Evolutionary conservation across 2,113 vertebrate genomes (phyloP), one percentile per base, ranked within the genome.

Genomic region (Fukomys damarensis): DNA sequence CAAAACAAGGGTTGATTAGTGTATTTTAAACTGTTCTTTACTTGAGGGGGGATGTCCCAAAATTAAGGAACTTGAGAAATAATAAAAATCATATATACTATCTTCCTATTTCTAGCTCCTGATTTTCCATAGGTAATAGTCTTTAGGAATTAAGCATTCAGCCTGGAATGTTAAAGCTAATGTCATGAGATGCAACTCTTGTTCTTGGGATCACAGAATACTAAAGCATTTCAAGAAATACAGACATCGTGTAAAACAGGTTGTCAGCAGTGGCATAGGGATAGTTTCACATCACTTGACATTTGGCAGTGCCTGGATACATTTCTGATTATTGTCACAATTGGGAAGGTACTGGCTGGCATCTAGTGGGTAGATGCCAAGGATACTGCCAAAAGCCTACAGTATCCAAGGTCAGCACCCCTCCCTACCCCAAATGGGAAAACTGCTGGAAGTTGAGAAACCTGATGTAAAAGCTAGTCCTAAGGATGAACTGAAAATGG

Each of bases 31-130:
- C 46, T 46, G 52, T 93, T 96, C 66, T 94, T 94, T 82, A 95
- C 63, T 38, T 54, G 68, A 95, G 32, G 72, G 84, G 12, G 7
- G 77, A 74, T 87, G 74, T 56, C 41, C 79, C 43, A 89, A 91
- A 87, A 84, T 88, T 52, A 96, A 97, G 65, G 28, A 84, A 89
- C 94, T 96, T 76, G 68, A 97, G 94, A 97, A 94, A 90, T 87
- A 82, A 89, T 83, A 35, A 86, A 82, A 95, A 95, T 86, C 70
- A 74, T 88, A 30, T 85, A 16, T 88, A 77, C 49, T 43, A 26
- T 95, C 79, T 96, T 95, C 38, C 54, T 86, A 1, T 91, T 94
- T 94, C 70, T 89, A 86, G 65, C 61, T 89, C 76, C 92, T 90
- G 56, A 70, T 89, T 94, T 76, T 70, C 43, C 76, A n/a, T 74